Base-by-base conservation (phyloP, 2,797 vertebrate genomes). In the Paratrypauchen microcephalus region DNA sequence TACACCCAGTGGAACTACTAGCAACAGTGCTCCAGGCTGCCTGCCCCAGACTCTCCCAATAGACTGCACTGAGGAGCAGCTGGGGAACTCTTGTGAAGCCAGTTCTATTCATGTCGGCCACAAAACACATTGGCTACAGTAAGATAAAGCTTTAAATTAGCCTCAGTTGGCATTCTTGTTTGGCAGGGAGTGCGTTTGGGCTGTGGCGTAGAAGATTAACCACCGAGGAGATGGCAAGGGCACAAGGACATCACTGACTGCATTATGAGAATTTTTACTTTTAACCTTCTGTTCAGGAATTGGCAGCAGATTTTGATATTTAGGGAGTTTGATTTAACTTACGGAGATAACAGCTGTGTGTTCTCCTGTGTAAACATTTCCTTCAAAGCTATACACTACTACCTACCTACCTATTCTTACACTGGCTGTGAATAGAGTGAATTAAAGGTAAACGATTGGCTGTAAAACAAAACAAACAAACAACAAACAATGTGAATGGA, bases 101-200 rank as follows among this genome's bases (percentile, higher is more conserved):
- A 71, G 56, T 76, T 45, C 70, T 62, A 71, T 86, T 86, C 74
- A 76, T 72, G 72, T 76, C 58, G 68, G 61, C 50, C 69, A 76
- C 50, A 81, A 77, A 82, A 74, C 15, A 41, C 77, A 69, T 76
- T 69, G 68, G 81, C 61, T 76, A 76, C 78, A 73, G 70, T 78
- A 57, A 66, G 69, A 80, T 68, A 74, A 77, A 85, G 77, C 80
- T 80, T 85, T 73, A 80, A 82, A 87, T 83, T 76, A 77, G 62
- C 59, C 48, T 69, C 21, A 52, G 71, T 86, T 63, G 69, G 63
- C 75, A 21, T 61, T 52, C 66, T 69, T 79, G 56, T 81, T 83
- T 76, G 61, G 71, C 56, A 81, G 73, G 76, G 72, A 47, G 28
- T 62, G 41, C 67, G 47, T 69, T 47, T 19, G 47, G 47, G 72